Base-by-base conservation (phyloP, 2,113 vertebrate species). In the Phalacrocorax carbo region DNA sequence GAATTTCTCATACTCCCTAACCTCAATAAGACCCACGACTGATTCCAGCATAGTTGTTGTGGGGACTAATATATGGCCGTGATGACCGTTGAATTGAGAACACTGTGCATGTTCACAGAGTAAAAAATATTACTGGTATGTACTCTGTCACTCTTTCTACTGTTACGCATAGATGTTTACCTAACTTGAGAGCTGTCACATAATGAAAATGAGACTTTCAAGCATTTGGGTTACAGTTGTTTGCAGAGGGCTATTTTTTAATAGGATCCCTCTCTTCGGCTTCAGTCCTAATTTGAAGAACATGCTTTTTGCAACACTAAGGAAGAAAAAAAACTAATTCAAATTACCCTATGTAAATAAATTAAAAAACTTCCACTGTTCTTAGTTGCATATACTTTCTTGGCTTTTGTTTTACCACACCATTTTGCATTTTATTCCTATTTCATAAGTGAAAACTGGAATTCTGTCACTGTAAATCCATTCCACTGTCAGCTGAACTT, bases 381-480 rank as follows among this genome's bases (percentile, higher is more conserved):
- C 96, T 96, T 96, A 91, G 80, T 48, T 92, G 40, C n/a, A 12
- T 89, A 40, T 92, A 65, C 91, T 88, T 97, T 92, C 36, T 57
- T 98, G 96, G 90, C 69, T 96, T 90, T 94, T 88, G 73, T 52
- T 94, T 96, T 94, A 90, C 49, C 82, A 42, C 48, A 60, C 54
- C 62, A 71, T 95, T 97, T 97, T 97, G 75, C 87, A 76, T 93
- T 97, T 92, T 96, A 84, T 68, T 96, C 62, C 48, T 60, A 7
- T 96, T 93, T 94, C 82, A 55, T 66, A 81, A 94, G 77, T 88
- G 87, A 96, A 96, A 95, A 40, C 75, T 93, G 52, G 60, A 94
- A 2, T 90, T 64, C 40, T 90, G 81, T 94, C 86, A 69, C 38
- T 88, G 81, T 71, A 55, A 85, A 82, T 88, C 51, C 95, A 48